Evolutionary conservation across 2,888 invertebrate genomes (phyloP).

Genomic region (Hetaerina titia): DNA sequence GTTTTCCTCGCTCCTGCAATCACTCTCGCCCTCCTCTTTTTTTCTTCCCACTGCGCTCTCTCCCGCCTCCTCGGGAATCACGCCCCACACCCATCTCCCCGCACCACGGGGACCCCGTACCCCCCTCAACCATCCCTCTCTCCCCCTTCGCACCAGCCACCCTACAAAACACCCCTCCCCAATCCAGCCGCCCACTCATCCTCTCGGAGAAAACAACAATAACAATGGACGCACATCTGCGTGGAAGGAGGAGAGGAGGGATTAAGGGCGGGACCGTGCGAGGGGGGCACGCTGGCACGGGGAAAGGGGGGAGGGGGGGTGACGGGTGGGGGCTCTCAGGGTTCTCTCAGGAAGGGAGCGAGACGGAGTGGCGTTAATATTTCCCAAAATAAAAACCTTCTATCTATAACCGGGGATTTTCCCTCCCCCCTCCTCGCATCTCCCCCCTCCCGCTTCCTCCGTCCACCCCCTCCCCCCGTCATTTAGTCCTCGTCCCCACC

Average conservation of each 20-base stretch:
- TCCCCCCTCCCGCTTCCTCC: not conserved
- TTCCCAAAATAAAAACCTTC: slow-evolving; percentile 49
- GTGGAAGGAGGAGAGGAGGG: not conserved
- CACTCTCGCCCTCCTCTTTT: not conserved
- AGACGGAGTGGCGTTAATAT: slow-evolving; percentile 36
- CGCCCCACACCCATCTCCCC: not conserved
- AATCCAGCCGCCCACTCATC: no score
- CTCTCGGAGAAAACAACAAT: not conserved
- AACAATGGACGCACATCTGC: slow-evolving; percentile 32
- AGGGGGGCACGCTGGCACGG: not conserved
- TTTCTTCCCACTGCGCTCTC: not conserved
- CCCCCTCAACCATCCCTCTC: no score
- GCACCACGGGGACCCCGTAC: no score
- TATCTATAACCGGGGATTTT: not conserved
- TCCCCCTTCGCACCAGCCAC: no score
- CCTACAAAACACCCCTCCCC: no score
- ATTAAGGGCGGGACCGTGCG: not conserved
- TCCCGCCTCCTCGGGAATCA: not conserved
- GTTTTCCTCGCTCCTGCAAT: slow-evolving; percentile 33
- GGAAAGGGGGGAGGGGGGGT: not conserved
- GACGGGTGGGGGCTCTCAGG: not conserved
- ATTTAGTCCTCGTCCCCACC: no score
- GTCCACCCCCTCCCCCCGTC: not conserved
- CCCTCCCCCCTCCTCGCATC: not conserved
- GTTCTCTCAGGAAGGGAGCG: not conserved